Evolutionary conservation across 2,797 vertebrate species (phyloP), one percentile per base, ranked within the genome.

Genomic region (Sebastes nivosus): DNA sequence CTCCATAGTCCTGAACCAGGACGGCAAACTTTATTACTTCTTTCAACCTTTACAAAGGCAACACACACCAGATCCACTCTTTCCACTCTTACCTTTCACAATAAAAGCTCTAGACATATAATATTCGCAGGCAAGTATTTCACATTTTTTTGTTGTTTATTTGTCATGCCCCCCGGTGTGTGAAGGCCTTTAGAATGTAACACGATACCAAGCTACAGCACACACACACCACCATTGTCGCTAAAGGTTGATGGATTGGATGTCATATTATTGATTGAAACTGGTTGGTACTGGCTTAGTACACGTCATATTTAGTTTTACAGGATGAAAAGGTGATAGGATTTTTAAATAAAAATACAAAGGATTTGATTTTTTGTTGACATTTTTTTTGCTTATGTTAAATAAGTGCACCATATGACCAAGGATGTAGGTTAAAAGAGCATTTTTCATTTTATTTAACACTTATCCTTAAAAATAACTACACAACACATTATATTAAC

Each of bases 391-490:
- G 42, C 42, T 50, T 20, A 20, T 50, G 16, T 50, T 50, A 52
- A 52, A 52, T 52, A 52, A 10, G 8, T 52, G 20, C 50, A 52
- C 50, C 4, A 52, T 52, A n/a, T 52, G 4, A 52, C 8, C 20
- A 10, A 20, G 50, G 50, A 52, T 52, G 50, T 52, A 9, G 50
- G 20, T 52, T 22, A 52, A 52, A 52, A 52, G 1, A 2, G 20
- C 20, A 52, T 52, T 52, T n/a, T n/a, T n/a, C 18, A n/a, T 20
- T 52, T 52, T 52, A 52, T 52, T 83, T 73, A 84, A 68, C 58
- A 65, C 22, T 72, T 72, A 14, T 25, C 22, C 22, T 66, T 50
- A 50, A 54, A 54, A 54, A 54, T 54, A 22, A n/a, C 52, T 22
- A 54, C 52, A 38, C 3, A 34, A 34, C 63, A 67, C 22, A 50